Evolutionary conservation across 2,797 vertebrate genomes (phyloP).

Genomic region (Zenarchopterus dispar): DNA sequence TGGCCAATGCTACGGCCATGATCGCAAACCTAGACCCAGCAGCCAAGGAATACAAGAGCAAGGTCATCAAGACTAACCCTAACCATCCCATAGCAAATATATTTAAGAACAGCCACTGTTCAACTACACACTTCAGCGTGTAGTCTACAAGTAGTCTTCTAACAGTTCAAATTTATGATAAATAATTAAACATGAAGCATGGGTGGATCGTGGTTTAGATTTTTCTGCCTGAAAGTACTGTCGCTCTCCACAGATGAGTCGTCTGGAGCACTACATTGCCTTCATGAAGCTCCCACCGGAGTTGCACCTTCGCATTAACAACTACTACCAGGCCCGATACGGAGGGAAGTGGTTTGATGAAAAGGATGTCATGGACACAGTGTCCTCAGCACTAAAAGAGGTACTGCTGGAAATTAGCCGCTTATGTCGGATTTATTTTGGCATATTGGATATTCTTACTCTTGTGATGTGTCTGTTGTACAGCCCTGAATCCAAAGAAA

Average conservation of each 20-base stretch:
- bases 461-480: background rate
- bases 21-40: slow-evolving; percentile 81
- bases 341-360: slow-evolving; percentile 82
- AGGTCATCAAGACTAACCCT: slow-evolving; percentile 67
- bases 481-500: background rate
- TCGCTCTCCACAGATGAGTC: slow-evolving; percentile 73
- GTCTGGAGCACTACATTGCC: slow-evolving; percentile 83
- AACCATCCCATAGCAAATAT: background rate
- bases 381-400: slow-evolving; percentile 80
- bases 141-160: no score
- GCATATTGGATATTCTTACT: background rate
- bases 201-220: background rate
- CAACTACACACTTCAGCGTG: no score
- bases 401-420: slow-evolving; percentile 22
- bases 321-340: slow-evolving; percentile 81
- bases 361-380: slow-evolving; percentile 80
- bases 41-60: slow-evolving; percentile 83
- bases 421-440: background rate
- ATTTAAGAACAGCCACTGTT: background rate
- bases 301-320: slow-evolving; percentile 79
- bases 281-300: slow-evolving; percentile 85
- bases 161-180: no score
- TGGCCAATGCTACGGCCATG: slow-evolving; percentile 83
- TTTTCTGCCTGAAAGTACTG: background rate
- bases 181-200: no score